A percentile compares a stretch with the other conserved stretches of the same genome.
These are phyloP conservation scores for Exocentrus adspersus DNA, from an alignment of 2,888 invertebrate species.

Conservation along the genomic window DNA sequence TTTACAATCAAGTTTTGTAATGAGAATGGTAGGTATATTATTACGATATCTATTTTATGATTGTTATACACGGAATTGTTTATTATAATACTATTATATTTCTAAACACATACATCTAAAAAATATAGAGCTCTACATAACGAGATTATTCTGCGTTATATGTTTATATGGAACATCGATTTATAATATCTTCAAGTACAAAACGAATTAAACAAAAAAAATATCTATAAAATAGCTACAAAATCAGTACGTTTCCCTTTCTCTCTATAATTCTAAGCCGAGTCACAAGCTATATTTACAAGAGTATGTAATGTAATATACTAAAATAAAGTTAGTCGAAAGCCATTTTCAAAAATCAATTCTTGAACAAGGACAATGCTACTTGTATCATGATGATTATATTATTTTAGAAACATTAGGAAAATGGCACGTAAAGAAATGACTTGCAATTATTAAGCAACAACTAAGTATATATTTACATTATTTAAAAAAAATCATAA, in stretches of 20 bases:
- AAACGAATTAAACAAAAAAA: constrained; percentile 16
- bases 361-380: too few relatives aligned
- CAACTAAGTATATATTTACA: background rate
- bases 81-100: constrained; percentile 9
- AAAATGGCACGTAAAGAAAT: too few relatives aligned
- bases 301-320: background rate
- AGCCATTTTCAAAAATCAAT: too few relatives aligned
- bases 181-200: constrained; percentile 19
- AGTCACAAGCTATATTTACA: constrained; percentile 21
- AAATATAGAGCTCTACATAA: constrained; percentile 20
- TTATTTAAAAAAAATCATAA: too few relatives aligned
- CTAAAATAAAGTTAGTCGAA: background rate
- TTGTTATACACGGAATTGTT: constrained; percentile 18
- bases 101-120: constrained; percentile 24
- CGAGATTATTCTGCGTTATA: constrained; percentile 6
- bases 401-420: too few relatives aligned
- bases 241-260: constrained; percentile 26
- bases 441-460: too few relatives aligned
- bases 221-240: constrained; percentile 18
- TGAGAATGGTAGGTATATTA: too few relatives aligned
- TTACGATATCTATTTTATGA: constrained; percentile 14
- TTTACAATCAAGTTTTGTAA: too few relatives aligned
- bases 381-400: too few relatives aligned
- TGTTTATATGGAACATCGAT: constrained; percentile 10
- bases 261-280: constrained; percentile 14